Evolutionary conservation across 1,140 invertebrate genomes (phyloP).

Genomic region (Penaeus chinensis): DNA sequence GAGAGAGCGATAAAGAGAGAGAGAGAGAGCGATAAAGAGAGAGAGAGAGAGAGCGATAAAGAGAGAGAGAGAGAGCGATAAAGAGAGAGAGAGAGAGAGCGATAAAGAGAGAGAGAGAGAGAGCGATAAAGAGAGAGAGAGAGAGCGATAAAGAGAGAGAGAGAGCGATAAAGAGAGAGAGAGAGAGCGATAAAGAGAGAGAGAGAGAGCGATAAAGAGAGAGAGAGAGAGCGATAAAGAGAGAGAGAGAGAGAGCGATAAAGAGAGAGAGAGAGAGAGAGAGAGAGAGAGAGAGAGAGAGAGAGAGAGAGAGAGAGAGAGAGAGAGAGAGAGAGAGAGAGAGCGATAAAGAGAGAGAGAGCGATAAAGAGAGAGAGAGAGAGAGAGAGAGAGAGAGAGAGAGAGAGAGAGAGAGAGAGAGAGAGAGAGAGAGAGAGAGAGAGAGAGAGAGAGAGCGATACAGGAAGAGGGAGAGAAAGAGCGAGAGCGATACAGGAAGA

Average conservation of each 20-base stretch:
- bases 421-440: background rate
- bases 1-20: background rate
- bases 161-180: background rate
- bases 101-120: no score
- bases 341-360: background rate
- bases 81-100: no score
- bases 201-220: slow-evolving; percentile 14
- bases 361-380: background rate
- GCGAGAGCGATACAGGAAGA: no score
- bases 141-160: no score
- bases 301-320: background rate
- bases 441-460: background rate
- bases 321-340: background rate
- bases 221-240: background rate
- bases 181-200: background rate
- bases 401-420: background rate
- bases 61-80: no score
- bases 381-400: background rate
- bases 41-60: no score
- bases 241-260: background rate
- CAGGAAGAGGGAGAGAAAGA: background rate
- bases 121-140: no score
- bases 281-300: background rate
- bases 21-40: no score
- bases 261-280: background rate